Conservation (phyloP, 2,797 vertebrate genomes). For the Schizopygopsis pylzovi region DNA sequence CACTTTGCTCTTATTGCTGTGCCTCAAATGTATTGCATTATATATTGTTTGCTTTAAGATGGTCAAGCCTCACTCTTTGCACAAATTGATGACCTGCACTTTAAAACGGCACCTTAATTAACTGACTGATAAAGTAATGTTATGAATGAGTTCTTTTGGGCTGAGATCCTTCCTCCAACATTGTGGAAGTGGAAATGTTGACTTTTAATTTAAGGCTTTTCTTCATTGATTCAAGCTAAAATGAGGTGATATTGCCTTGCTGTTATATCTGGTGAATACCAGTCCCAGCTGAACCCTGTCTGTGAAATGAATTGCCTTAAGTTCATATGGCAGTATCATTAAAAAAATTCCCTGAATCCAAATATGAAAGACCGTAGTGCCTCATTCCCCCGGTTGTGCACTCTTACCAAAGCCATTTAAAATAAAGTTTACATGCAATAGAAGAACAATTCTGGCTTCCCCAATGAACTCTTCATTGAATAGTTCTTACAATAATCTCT, state of each 20-base stretch:
- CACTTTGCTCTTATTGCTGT: constrained; percentile 32
- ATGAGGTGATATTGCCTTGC: background rate
- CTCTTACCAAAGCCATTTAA: background rate
- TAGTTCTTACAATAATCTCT: background rate
- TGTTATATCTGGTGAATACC: background rate
- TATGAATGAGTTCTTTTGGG: background rate
- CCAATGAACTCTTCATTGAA: background rate
- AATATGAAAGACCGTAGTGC: background rate
- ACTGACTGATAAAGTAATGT: constrained; percentile 9
- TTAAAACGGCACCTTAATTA: constrained; percentile 27
- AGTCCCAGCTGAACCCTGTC: background rate
- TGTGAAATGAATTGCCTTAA: background rate
- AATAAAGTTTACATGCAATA: background rate
- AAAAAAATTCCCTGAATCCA: background rate
- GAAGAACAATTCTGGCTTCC: background rate
- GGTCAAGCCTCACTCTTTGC: constrained; percentile 1
- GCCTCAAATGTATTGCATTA: constrained; percentile 20
- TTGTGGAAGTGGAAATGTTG: background rate
- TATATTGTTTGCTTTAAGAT: constrained; percentile 20
- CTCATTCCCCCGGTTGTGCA: background rate
- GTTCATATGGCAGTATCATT: background rate
- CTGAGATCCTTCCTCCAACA: background rate
- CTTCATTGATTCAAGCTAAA: background rate
- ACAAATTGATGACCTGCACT: constrained; percentile 22
- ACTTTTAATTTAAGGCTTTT: background rate